Base-by-base conservation (phyloP, 53 echinoderm and acorn worm species). In the Paracentrotus lividus region DNA sequence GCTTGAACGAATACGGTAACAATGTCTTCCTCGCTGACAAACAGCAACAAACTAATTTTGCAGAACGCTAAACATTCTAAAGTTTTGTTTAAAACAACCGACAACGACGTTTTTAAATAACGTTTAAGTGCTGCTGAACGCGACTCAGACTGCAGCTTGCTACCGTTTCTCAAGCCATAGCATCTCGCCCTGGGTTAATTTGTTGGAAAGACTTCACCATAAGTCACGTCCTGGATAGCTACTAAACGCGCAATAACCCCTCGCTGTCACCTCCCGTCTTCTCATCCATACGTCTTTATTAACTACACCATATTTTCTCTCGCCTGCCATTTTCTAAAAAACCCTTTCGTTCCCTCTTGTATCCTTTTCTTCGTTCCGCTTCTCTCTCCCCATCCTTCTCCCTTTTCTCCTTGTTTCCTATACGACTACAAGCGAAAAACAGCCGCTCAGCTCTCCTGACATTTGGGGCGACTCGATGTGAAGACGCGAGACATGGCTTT, bases 271-370 rank as follows among this genome's bases (percentile, higher is more conserved):
- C 54, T 92, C 45, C 3, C 24, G 78, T 78, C 84, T 53, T 42
- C 78, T 40, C 81, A 78, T 9, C 92, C 42, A 78, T 92, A 92
- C 92, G 34, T 92, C 92, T 92, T 92, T 77, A 92, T 92, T 92
- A 92, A 92, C 78, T 78, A 77, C 92, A 55, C 92, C 92, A 92
- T 78, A 92, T 92, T 72, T 89, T 81, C 54, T 90, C 68, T 90
- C 90, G 90, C 90, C 90, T 72, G 90, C 53, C 90, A 68, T 90
- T 90, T 49, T 47, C 61, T 72, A 68, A 69, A 68, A n/a, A 72
- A 31, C 72, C 75, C 90, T 72, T 49, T 45, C 72, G 42, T 72
- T 68, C 72, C 69, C 58, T 78, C 92, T n/a, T 77, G 33, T 60
- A 54, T 42, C 20, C 56, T 77, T 92, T 78, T 42, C 58, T 92